Conservation (phyloP, 2,113 vertebrate genomes). For the Tetrax tetrax region DNA sequence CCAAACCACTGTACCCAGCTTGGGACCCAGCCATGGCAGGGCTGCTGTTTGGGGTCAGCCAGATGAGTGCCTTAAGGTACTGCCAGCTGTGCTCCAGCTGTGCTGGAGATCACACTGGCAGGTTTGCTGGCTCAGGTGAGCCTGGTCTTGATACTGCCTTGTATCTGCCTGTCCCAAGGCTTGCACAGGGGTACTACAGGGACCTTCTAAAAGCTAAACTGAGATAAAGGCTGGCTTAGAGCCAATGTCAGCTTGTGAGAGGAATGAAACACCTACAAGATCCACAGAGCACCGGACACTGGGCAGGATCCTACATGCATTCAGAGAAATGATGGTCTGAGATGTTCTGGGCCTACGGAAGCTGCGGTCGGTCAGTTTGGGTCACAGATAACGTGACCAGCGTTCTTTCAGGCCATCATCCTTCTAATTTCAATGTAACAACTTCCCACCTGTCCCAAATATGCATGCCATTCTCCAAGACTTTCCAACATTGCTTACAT, state of each 20-base stretch:
- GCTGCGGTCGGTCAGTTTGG: constrained; percentile 73
- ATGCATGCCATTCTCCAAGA: constrained; percentile 81
- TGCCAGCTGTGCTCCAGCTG: background rate
- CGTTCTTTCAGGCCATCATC: constrained; percentile 66
- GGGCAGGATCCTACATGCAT: background rate
- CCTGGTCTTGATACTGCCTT: background rate
- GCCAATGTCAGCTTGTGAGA: background rate
- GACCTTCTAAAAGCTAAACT: background rate
- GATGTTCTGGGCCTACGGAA: background rate
- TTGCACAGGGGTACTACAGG: background rate
- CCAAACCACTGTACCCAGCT: background rate
- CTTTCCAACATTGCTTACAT: constrained; percentile 84
- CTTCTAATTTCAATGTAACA: constrained; percentile 89
- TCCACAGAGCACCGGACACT: background rate
- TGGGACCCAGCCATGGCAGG: background rate
- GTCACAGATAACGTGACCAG: constrained; percentile 80
- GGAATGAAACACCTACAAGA: background rate
- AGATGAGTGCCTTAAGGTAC: background rate
- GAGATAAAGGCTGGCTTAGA: background rate
- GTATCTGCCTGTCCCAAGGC: background rate
- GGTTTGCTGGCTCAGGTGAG: background rate
- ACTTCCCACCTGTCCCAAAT: constrained; percentile 89
- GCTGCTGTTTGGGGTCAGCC: background rate
- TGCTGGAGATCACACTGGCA: background rate
- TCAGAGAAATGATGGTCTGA: background rate